A percentile compares a stretch with the other conserved stretches of the same genome.
These are phyloP conservation scores for Metalampra italica DNA, from an alignment of 2,888 invertebrate genomes.

Conservation along the genomic window DNA sequence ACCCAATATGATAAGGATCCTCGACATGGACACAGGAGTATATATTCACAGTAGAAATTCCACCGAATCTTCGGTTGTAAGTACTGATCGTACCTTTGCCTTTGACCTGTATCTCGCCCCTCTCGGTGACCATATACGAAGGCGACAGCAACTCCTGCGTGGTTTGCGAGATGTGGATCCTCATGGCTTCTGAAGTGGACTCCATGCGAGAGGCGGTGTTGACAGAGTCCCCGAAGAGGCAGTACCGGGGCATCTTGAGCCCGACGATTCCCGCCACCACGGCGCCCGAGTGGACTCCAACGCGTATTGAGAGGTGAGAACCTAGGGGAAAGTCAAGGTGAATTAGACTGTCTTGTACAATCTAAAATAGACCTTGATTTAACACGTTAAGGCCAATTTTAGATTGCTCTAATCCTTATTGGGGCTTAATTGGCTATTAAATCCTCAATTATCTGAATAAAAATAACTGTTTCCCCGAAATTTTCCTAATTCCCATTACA, in stretches of 20 bases:
- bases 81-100: constrained; percentile 84
- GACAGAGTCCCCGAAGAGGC: constrained; percentile 93
- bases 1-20: too few relatives aligned
- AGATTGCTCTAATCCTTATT: too few relatives aligned
- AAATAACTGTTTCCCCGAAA: too few relatives aligned
- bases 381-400: too few relatives aligned
- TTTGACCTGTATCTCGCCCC: constrained; percentile 93
- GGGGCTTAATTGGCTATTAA: too few relatives aligned
- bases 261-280: constrained; percentile 97
- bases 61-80: too few relatives aligned
- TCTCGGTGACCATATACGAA: constrained; percentile 85
- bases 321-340: constrained; percentile 62
- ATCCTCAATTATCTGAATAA: too few relatives aligned
- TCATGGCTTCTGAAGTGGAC: constrained; percentile 94
- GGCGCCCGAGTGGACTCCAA: constrained; percentile 94
- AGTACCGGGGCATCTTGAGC: constrained; percentile 93
- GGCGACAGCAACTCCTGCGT: constrained; percentile 87
- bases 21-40: background rate
- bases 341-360: background rate
- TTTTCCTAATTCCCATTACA: too few relatives aligned
- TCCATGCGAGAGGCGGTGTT: constrained; percentile 96
- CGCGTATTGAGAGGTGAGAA: constrained; percentile 88
- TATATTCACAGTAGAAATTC: too few relatives aligned
- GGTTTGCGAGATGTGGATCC: constrained; percentile 95
- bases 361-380: too few relatives aligned